Conservation (phyloP, 2,113 vertebrate species). For the Trogon melanurus region DNA sequence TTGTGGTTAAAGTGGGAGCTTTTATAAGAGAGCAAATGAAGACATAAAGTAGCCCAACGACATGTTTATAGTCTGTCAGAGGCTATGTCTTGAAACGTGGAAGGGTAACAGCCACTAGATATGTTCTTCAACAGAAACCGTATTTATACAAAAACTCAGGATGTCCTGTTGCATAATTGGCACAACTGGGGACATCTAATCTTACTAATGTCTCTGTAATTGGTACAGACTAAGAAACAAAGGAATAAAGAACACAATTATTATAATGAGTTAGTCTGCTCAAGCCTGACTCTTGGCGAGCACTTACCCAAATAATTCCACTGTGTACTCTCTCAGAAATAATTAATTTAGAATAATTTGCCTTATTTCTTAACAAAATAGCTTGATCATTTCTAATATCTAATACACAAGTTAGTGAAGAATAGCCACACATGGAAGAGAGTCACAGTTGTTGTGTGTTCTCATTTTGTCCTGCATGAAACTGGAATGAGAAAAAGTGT, state of each 20-base stretch:
- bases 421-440: neutral
- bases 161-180: neutral
- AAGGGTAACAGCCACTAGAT: neutral
- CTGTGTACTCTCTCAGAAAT: neutral
- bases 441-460: neutral
- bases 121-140: neutral
- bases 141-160: neutral
- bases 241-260: neutral
- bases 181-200: constrained; percentile 14
- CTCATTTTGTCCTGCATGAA: neutral
- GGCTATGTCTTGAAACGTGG: neutral
- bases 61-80: neutral
- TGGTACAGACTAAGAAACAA: constrained; percentile 33
- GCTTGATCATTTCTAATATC: neutral
- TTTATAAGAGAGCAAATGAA: neutral
- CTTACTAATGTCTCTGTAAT: neutral
- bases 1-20: neutral
- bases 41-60: neutral
- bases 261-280: constrained; percentile 6
- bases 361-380: neutral
- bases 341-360: neutral
- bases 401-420: neutral
- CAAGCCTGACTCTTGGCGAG: constrained; percentile 35
- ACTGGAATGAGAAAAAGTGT: neutral
- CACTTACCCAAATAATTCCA: neutral